Base-by-base conservation (phyloP, 2,113 vertebrate species). In the Carassius carassius region DNA sequence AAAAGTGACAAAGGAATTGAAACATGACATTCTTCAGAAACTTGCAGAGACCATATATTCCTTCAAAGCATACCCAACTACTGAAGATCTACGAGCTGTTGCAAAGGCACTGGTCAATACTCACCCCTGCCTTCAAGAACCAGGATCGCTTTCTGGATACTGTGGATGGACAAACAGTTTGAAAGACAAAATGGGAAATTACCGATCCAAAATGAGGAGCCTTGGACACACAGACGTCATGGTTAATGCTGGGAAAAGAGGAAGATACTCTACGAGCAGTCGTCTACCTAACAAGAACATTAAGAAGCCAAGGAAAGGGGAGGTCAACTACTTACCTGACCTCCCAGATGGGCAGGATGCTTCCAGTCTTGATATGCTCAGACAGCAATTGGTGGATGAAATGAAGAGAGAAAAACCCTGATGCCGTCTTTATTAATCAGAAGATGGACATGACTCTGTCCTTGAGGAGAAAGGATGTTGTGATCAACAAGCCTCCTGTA, bases 251-350 rank as follows among this genome's bases (percentile, higher is more conserved):
- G 67, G 62, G 3, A 83, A 72, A 87, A 67, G 74, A 23, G 85
- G 75, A 81, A 85, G 21, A 62, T 23, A 70, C 65, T 37, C 58
- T 67, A 16, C 65, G 11, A 9, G 80, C 19, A 32, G 23, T 1
- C 49, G 80, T 4, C 69, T 79, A 29, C 75, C 87, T 5, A 85
- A 86, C 84, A 89, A 80, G 35, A 79, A 78, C 84, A 87, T 87
- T 21, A 89, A 85, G n/a, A 84, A 83, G 41, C 81, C 74, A 21
- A 86, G 16, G n/a, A 89, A 86, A 85, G 77, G 73, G 4, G 82
- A 90, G 81, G 60, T 86, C 7, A 86, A 85, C 44, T 83, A 79
- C 74, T 17, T 87, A 5, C 79, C 82, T 21, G 10, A 89, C 5
- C 9, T 62, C 83, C 81, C 79, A 77, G 60, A 77, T 25, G 67